These are phyloP conservation scores for Aphaenogaster ashmeadi DNA, from an alignment of 1,140 invertebrate genomes.

Conservation along the genomic window DNA sequence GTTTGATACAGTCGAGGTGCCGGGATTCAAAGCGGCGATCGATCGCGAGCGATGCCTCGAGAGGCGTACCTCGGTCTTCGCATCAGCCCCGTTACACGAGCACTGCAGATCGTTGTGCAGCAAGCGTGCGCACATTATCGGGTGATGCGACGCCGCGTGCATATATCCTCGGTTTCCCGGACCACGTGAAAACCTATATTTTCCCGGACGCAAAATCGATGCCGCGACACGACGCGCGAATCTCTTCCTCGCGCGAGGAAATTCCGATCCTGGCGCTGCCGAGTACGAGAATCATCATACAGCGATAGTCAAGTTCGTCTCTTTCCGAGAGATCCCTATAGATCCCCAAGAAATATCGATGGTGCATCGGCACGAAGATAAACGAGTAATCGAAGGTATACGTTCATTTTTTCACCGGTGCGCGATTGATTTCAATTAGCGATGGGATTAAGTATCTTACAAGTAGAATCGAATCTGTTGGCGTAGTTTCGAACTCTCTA, in stretches of 20 bases:
- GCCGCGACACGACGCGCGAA: neutral
- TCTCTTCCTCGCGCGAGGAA: neutral
- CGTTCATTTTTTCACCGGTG: neutral
- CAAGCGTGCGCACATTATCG: slow-evolving; percentile 50
- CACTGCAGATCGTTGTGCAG: slow-evolving; percentile 49
- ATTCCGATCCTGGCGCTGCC: neutral
- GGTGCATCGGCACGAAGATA: neutral
- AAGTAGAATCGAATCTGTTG: too few species aligned
- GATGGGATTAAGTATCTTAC: too few species aligned
- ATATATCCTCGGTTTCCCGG: slow-evolving; percentile 8
- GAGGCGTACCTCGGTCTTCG: neutral
- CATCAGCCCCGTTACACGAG: neutral
- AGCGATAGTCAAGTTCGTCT: neutral
- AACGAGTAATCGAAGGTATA: neutral
- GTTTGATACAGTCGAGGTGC: neutral
- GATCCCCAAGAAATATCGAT: neutral
- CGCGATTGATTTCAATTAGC: neutral
- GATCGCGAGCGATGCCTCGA: slow-evolving; percentile 25
- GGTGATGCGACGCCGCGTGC: neutral
- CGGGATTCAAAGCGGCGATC: neutral
- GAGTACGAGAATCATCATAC: neutral
- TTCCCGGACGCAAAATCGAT: slow-evolving; percentile 45
- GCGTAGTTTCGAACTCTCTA: too few species aligned
- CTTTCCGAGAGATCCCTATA: neutral
- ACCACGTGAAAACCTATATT: slow-evolving; percentile 34